phyloP scores from a whole-genome alignment of 2,888 invertebrate species.

The Agrochola litura region DNA sequence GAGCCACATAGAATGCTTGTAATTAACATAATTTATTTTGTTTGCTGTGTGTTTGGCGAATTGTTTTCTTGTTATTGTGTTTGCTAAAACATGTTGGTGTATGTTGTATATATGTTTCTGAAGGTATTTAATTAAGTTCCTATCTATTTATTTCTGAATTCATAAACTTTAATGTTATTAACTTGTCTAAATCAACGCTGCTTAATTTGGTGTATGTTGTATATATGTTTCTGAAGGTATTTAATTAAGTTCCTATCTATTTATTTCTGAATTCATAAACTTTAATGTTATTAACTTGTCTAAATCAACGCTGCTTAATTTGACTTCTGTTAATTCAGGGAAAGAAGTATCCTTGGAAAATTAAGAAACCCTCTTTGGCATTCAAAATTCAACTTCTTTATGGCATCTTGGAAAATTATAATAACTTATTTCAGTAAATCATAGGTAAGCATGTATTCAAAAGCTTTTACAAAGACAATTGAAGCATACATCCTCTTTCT shows the following conservation, averaged over 20 bases:
- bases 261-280: not conserved
- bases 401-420: not conserved
- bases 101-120: not conserved
- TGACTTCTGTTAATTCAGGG: not conserved
- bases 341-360: conserved; percentile 1
- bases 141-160: not conserved
- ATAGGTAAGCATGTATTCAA: not conserved
- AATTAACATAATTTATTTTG: conserved; percentile 59
- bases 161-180: not conserved
- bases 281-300: not conserved
- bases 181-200: not conserved
- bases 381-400: not conserved
- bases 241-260: not conserved
- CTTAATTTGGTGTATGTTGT: conserved; percentile 1
- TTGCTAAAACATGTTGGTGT: conserved; percentile 6
- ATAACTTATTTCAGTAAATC: not conserved
- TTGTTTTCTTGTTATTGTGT: conserved; percentile 28
- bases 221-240: not conserved
- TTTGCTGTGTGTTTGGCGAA: conserved; percentile 42
- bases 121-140: not conserved
- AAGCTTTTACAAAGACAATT: conserved; percentile 34
- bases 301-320: not conserved
- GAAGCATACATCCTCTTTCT: conserved; percentile 69
- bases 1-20: conserved; percentile 51
- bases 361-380: not conserved